Base-by-base conservation (phyloP, 2,888 invertebrate genomes). In the Napeogenes inachia region DNA sequence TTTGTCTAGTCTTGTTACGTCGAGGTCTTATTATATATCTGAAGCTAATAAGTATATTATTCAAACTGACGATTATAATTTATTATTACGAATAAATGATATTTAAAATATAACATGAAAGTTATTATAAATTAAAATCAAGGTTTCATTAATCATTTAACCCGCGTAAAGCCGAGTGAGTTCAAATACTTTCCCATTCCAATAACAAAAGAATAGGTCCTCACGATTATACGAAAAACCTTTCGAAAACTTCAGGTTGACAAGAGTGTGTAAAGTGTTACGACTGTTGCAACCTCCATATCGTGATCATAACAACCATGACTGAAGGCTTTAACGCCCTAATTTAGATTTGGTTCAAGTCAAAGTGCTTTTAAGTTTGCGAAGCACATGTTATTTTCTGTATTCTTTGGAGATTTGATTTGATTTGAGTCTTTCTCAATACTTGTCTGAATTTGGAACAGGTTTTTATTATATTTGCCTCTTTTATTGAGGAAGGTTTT, bases 1-100 rank as follows among this genome's bases (percentile, higher is more conserved):
- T 8, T 35, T 42, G n/a, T 38, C 42, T 42, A 42, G 42, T 42
- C 42, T 10, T 38, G 57, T 30, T 58, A 30, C 33, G 57, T 42
- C 58, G 38, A 58, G 53, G 58, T 54, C 42, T 53, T 13, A 8
- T 42, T 46, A 13, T 42, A 38, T 38, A 53, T 38, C 58, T 32
- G 53, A 58, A 58, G 58, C 58, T 53, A 42, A 32, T 5, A 13
- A 35, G 42, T 42, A 42, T 12, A 42, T 42, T 42, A 6, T 42
- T 10, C 42, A 42, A 42, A 42, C 42, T 42, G 42, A 42, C 10
- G 8, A 8, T 42, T 10, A 42, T 10, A 42, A 42, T 10, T 10
- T 42, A 42, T 42, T 42, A 10, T 42, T 42, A 3, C 3, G 12
- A 42, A 42, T 3, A 12, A 10, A 3, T 10, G 2, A 21, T 21